These are phyloP conservation scores for Meloidogyne chitwoodi DNA, from an alignment of 1,140 invertebrate genomes.

Conservation along the genomic window DNA sequence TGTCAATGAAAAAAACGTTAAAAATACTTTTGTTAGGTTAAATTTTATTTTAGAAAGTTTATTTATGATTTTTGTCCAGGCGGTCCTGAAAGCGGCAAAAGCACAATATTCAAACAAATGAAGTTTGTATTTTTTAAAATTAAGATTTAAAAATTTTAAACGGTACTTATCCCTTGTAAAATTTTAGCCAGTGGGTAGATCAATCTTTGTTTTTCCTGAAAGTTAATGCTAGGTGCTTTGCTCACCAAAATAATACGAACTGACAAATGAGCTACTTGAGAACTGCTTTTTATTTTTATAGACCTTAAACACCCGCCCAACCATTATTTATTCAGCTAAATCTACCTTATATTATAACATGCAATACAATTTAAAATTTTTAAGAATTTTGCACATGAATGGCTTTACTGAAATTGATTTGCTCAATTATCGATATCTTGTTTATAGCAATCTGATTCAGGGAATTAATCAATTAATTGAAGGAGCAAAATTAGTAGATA, in stretches of 20 bases:
- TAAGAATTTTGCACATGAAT: conserved; percentile 51
- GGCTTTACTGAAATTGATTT: conserved; percentile 47
- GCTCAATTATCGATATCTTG: conserved; percentile 47
- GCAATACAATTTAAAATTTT: too few relatives aligned
- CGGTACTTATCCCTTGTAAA: too few relatives aligned
- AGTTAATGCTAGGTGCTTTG: too few relatives aligned
- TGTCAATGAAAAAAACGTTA: conserved; percentile 41
- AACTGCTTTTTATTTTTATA: too few relatives aligned
- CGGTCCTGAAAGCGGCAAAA: conserved; percentile 48
- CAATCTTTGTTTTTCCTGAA: too few relatives aligned
- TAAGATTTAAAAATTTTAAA: too few relatives aligned
- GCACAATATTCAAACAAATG: conserved; percentile 53
- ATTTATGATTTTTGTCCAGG: conserved; percentile 24
- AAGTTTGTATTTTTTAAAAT: conserved; percentile 14
- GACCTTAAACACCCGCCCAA: too few relatives aligned
- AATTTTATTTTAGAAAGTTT: background rate
- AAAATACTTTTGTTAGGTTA: conserved; percentile 44
- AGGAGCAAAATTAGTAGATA: conserved; percentile 31
- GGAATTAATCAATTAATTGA: conserved; percentile 43
- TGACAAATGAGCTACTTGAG: too few relatives aligned
- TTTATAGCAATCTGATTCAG: conserved; percentile 46
- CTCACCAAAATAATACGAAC: too few relatives aligned
- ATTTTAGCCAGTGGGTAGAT: too few relatives aligned
- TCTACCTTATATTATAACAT: too few relatives aligned
- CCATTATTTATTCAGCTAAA: too few relatives aligned